phyloP scores from a whole-genome alignment of 1,140 invertebrate species.

The Belonocnema kinseyi region DNA sequence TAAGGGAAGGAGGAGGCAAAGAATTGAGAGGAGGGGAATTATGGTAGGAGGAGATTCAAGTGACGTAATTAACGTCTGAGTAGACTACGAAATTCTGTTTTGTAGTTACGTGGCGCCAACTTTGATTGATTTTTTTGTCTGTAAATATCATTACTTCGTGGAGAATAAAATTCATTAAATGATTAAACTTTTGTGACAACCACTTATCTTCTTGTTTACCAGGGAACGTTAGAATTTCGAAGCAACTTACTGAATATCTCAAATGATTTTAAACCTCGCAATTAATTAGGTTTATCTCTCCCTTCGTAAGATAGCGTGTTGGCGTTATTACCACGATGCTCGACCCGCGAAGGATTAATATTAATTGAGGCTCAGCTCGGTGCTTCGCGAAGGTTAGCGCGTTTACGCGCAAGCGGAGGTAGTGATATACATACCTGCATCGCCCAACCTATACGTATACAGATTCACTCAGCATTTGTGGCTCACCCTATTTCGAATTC shows the following conservation, averaged over 20 bases:
- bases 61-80: too few species aligned
- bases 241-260: background rate
- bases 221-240: background rate
- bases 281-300: slow-evolving; percentile 44
- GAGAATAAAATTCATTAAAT: background rate
- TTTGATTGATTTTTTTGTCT: too few species aligned
- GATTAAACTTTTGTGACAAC: background rate
- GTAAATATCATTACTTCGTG: too few species aligned
- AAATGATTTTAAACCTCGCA: slow-evolving; percentile 31
- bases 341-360: slow-evolving; percentile 41
- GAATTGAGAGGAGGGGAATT: too few species aligned
- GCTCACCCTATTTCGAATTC: slow-evolving; percentile 43
- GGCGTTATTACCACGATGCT: slow-evolving; percentile 35
- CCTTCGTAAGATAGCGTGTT: slow-evolving; percentile 8
- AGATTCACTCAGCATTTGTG: slow-evolving; percentile 46
- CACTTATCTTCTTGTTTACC: background rate
- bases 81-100: too few species aligned
- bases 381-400: slow-evolving; percentile 39
- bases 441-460: background rate
- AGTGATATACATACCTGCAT: slow-evolving; percentile 26
- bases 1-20: too few species aligned
- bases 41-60: too few species aligned
- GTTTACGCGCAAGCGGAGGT: slow-evolving; percentile 36
- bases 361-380: slow-evolving; percentile 44
- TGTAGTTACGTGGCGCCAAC: too few species aligned